Percentiles rank a stretch among this genome's conserved stretches.
These are phyloP conservation scores for Pseudachorutes palmiensis DNA, from an alignment of 1,140 invertebrate species.

Conservation along the genomic window DNA sequence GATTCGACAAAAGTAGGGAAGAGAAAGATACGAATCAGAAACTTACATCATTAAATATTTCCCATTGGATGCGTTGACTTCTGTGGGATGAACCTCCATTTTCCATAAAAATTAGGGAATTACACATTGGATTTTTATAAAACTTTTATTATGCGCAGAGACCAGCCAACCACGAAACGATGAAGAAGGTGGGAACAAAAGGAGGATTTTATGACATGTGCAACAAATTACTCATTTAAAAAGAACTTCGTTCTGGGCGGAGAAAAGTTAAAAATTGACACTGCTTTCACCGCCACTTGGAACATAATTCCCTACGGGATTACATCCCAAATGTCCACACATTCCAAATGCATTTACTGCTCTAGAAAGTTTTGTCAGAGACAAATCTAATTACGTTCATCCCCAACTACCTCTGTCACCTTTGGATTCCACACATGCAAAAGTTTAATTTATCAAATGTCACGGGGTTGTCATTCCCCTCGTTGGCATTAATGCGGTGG, in stretches of 20 bases:
- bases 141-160: neutral
- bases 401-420: too few relatives aligned
- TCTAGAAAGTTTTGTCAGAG: neutral
- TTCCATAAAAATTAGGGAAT: neutral
- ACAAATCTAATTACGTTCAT: neutral
- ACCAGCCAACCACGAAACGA: neutral
- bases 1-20: too few relatives aligned
- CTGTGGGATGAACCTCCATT: neutral
- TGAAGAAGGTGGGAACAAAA: neutral
- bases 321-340: too few relatives aligned
- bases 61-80: slow-evolving; percentile 2
- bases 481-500: neutral
- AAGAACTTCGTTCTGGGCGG: too few relatives aligned
- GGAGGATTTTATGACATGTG: neutral
- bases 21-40: neutral
- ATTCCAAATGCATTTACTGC: too few relatives aligned
- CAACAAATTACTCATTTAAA: neutral
- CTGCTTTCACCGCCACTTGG: too few relatives aligned
- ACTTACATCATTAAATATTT: slow-evolving; percentile 7
- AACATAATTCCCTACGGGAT: too few relatives aligned
- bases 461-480: neutral
- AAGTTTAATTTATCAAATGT: slow-evolving; percentile 7
- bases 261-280: too few relatives aligned
- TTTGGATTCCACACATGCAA: neutral
- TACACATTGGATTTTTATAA: neutral